Evolutionary conservation across 2,797 vertebrate genomes (phyloP).

Genomic region (Microhierax caerulescens): DNA sequence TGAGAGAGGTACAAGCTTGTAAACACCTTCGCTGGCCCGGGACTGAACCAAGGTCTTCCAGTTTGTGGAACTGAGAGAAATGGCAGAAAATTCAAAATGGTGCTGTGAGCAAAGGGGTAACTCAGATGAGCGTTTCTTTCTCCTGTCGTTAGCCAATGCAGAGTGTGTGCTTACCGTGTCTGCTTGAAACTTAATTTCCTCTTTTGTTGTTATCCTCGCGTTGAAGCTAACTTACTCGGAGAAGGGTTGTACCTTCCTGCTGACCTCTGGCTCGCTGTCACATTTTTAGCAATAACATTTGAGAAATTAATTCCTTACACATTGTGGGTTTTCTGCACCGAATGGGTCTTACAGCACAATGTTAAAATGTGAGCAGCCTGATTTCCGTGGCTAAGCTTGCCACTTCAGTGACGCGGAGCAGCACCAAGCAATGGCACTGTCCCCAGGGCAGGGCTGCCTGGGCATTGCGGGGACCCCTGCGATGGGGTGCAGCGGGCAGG

Average conservation of each 20-base stretch:
- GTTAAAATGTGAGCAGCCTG: background rate
- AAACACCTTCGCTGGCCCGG: background rate
- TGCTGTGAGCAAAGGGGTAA: background rate
- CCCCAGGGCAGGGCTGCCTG: background rate
- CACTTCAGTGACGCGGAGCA: rapidly evolving
- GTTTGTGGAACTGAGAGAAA: background rate
- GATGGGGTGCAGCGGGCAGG: rapidly evolving
- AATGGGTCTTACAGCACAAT: background rate
- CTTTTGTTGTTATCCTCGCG: background rate
- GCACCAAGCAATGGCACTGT: background rate
- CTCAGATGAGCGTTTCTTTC: background rate
- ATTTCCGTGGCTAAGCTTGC: background rate
- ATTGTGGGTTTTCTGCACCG: background rate
- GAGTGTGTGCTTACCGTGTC: background rate
- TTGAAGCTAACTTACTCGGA: background rate
- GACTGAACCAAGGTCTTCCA: background rate
- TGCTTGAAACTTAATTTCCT: background rate
- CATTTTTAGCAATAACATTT: background rate
- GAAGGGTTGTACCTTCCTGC: background rate
- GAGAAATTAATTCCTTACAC: background rate
- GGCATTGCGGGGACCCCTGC: rapidly evolving
- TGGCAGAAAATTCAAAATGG: background rate
- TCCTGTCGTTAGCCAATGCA: background rate
- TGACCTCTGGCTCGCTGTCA: background rate
- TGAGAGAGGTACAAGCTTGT: background rate